Evolutionary conservation across 1,140 invertebrate genomes (phyloP).

Genomic region (Heliconius hewitsoni): DNA sequence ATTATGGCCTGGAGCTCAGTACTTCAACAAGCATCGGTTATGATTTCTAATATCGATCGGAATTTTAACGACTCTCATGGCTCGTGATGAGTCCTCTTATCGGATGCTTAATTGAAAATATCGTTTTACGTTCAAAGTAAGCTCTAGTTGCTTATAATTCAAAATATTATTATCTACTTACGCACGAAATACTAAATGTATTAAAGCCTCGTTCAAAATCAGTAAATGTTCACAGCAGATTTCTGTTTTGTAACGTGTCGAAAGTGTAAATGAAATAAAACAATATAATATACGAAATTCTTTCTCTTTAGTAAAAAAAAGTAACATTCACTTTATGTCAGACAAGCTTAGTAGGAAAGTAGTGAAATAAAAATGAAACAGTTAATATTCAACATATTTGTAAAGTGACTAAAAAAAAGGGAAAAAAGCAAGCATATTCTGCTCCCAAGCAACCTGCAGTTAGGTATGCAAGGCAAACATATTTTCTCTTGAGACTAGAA

Average conservation of each 20-base stretch:
- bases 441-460: slow-evolving; percentile 57
- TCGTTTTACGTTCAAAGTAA: slow-evolving; percentile 40
- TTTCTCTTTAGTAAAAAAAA: background rate
- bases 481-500: slow-evolving; percentile 78
- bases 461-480: slow-evolving; percentile 77
- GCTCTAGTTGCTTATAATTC: slow-evolving; percentile 18
- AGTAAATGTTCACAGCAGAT: background rate
- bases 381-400: slow-evolving; percentile 43
- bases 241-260: background rate
- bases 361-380: slow-evolving; percentile 8
- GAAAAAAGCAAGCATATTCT: slow-evolving; percentile 63
- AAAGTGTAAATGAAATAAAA: background rate
- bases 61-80: slow-evolving; percentile 55
- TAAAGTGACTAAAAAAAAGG: slow-evolving; percentile 62
- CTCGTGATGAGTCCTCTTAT: slow-evolving; percentile 42
- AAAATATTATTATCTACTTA: background rate
- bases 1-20: slow-evolving; percentile 75
- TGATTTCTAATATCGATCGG: slow-evolving; percentile 76
- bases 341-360: background rate
- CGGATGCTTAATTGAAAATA: slow-evolving; percentile 39
- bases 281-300: background rate
- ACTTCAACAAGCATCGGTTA: slow-evolving; percentile 79
- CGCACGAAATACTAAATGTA: background rate
- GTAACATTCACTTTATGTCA: background rate
- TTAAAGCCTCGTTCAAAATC: background rate